phyloP scores from a whole-genome alignment of 2,888 invertebrate species.

The Lamproptera curius region DNA sequence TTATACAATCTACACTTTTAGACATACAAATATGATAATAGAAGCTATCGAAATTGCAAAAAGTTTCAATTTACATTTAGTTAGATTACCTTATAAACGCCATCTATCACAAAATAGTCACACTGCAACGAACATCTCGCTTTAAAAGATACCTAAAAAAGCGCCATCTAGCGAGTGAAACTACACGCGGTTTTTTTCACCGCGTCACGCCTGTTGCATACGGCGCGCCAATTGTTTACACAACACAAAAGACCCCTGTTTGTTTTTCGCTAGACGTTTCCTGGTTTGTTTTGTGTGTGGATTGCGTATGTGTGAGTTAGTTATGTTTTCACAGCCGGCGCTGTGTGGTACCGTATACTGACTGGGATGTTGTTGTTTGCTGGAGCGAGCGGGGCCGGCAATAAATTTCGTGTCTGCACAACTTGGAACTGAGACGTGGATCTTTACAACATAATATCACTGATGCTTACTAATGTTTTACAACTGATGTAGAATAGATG shows the following conservation, averaged over 20 bases:
- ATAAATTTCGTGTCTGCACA: slow-evolving; percentile 54
- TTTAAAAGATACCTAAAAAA: no score
- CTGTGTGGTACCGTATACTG: slow-evolving; percentile 63
- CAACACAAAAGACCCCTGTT: slow-evolving; percentile 78
- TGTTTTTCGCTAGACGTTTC: slow-evolving; percentile 79
- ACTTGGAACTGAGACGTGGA: slow-evolving; percentile 30
- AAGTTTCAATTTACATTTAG: no score
- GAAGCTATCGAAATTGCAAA: no score
- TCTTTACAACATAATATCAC: no score
- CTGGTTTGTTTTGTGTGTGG: slow-evolving; percentile 76
- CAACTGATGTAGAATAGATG: no score
- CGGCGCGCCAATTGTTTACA: slow-evolving; percentile 73
- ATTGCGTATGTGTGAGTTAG: slow-evolving; percentile 35
- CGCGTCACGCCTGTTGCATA: slow-evolving; percentile 75
- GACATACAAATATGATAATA: no score
- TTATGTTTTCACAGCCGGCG: slow-evolving; percentile 72
- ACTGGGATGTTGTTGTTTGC: slow-evolving; percentile 57
- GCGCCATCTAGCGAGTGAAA: slow-evolving; percentile 44
- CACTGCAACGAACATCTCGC: no score
- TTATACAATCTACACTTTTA: no score
- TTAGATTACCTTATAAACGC: slow-evolving; percentile 3
- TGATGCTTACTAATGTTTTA: no score
- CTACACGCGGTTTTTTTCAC: slow-evolving; percentile 55
- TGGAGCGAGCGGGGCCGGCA: slow-evolving; percentile 47
- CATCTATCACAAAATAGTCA: slow-evolving; percentile 4